Evolutionary conservation across 2,888 invertebrate species (phyloP).

Genomic region (Cheilosia impressa): DNA sequence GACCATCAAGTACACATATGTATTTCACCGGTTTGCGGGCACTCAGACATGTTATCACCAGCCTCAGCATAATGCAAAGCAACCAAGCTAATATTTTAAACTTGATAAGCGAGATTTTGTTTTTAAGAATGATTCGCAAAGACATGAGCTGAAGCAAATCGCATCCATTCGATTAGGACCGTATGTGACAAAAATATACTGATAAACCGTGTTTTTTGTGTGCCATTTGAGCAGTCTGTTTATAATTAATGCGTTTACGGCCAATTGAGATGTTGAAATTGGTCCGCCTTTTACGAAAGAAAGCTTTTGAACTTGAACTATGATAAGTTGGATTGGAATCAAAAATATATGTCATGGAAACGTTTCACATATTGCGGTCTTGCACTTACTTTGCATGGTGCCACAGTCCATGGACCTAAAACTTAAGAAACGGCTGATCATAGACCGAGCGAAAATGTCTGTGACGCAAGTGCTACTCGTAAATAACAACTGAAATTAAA

Average conservation of each 20-base stretch:
- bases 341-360: background rate
- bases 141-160: background rate
- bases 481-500: too few species aligned
- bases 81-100: slow-evolving; percentile 29
- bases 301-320: background rate
- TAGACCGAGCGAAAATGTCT: too few species aligned
- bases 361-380: too few species aligned
- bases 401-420: too few species aligned
- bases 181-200: background rate
- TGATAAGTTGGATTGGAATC: background rate
- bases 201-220: slow-evolving; percentile 4
- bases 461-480: too few species aligned
- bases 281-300: background rate
- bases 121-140: background rate
- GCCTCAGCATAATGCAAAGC: slow-evolving; percentile 57
- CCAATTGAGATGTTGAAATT: background rate
- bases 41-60: slow-evolving; percentile 48
- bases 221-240: slow-evolving; percentile 5
- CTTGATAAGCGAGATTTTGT: slow-evolving; percentile 11
- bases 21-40: slow-evolving; percentile 19
- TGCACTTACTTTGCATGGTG: too few species aligned
- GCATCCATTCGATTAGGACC: slow-evolving; percentile 39
- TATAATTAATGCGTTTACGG: slow-evolving; percentile 35
- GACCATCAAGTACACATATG: background rate
- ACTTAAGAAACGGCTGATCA: too few species aligned